Evolutionary conservation across 1,140 invertebrate species (phyloP).

Genomic region (Drosophila auraria): DNA sequence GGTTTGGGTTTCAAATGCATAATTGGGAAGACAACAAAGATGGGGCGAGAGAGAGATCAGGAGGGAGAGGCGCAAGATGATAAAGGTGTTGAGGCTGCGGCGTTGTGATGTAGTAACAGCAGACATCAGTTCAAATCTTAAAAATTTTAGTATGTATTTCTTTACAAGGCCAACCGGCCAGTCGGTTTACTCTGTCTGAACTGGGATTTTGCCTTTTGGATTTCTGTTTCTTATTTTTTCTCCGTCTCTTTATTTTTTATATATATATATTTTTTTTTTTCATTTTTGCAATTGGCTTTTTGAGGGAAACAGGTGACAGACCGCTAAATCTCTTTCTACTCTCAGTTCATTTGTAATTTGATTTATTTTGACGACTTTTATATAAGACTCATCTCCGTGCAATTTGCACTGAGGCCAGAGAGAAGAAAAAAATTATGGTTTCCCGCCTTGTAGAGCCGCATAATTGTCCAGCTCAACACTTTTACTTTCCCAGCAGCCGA

Average conservation of each 20-base stretch:
- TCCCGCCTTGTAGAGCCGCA: slow-evolving; percentile 60
- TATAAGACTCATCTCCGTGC: slow-evolving; percentile 67
- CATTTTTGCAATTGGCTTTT: slow-evolving; percentile 46
- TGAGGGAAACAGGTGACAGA: slow-evolving; percentile 24
- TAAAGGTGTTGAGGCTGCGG: slow-evolving; percentile 67
- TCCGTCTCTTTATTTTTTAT: not conserved
- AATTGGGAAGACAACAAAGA: slow-evolving; percentile 49
- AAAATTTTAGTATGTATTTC: slow-evolving; percentile 52
- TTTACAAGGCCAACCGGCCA: slow-evolving; percentile 74
- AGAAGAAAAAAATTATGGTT: slow-evolving; percentile 57
- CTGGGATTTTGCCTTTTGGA: slow-evolving; percentile 30
- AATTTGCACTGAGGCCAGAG: slow-evolving; percentile 52
- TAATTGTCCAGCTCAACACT: slow-evolving; percentile 74
- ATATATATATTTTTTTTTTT: not conserved
- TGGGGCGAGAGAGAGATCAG: not conserved
- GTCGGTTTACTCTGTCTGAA: slow-evolving; percentile 37
- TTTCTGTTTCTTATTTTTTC: slow-evolving; percentile 2
- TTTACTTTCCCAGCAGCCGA: slow-evolving; percentile 66
- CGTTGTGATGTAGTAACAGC: slow-evolving; percentile 76
- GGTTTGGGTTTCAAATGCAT: slow-evolving; percentile 63
- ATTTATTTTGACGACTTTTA: slow-evolving; percentile 77
- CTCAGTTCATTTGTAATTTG: slow-evolving; percentile 57
- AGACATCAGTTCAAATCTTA: slow-evolving; percentile 67
- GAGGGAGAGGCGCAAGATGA: slow-evolving; percentile 30
- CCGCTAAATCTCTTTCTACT: slow-evolving; percentile 51